These are phyloP conservation scores for Lophius piscatorius DNA, from an alignment of 2,113 vertebrate species.

Conservation along the genomic window DNA sequence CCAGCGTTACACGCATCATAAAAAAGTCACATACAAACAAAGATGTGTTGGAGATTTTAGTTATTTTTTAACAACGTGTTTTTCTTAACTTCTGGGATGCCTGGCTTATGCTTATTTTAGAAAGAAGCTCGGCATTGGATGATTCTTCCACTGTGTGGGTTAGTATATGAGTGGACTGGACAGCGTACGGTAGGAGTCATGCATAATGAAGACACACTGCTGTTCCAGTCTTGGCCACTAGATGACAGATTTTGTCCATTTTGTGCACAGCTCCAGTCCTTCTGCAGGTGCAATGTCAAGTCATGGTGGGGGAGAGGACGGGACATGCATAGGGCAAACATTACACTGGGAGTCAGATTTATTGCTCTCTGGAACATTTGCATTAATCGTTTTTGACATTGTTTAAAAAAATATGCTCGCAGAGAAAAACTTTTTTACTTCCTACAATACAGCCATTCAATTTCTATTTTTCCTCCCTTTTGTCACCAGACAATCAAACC, in stretches of 20 bases:
- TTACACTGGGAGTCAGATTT: slow-evolving; percentile 43
- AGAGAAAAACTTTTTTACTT: too few species aligned
- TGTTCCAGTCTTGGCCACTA: slow-evolving; percentile 49
- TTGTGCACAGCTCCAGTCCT: slow-evolving; percentile 30
- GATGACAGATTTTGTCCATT: slow-evolving; percentile 54
- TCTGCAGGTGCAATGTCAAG: slow-evolving; percentile 50
- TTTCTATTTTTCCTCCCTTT: not conserved
- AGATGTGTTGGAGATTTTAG: too few species aligned
- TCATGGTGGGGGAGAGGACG: slow-evolving; percentile 46
- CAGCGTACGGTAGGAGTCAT: slow-evolving; percentile 55
- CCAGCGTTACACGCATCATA: slow-evolving; percentile 16
- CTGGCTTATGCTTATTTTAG: too few species aligned
- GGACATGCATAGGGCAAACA: slow-evolving; percentile 56
- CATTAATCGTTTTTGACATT: slow-evolving; percentile 16
- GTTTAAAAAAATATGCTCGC: slow-evolving; percentile 4
- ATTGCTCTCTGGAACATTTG: slow-evolving; percentile 68
- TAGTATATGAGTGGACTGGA: slow-evolving; percentile 3
- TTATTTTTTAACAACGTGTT: too few species aligned
- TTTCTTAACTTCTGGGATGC: too few species aligned
- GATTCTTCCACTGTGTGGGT: too few species aligned
- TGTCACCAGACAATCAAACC: too few species aligned
- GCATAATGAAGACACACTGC: slow-evolving; percentile 63
- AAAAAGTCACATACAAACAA: slow-evolving; percentile 14
- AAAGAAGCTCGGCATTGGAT: too few species aligned
- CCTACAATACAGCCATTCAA: too few species aligned